A percentile compares a stretch with the other conserved stretches of the same genome.
Conservation (phyloP, 2,888 invertebrate genomes). For the Gortyna flavago region DNA sequence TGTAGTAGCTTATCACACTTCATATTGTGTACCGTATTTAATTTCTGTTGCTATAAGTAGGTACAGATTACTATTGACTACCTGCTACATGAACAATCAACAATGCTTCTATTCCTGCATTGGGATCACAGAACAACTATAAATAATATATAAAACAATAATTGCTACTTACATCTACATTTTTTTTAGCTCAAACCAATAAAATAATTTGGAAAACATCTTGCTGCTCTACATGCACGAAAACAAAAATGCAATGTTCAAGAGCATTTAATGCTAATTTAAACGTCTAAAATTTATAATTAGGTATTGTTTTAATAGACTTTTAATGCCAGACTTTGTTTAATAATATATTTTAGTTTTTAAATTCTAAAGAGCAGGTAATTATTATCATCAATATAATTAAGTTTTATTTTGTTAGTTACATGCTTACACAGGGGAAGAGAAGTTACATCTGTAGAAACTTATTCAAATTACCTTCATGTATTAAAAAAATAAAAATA, state of each 20-base stretch:
- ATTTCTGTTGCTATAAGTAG: background rate
- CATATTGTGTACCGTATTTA: background rate
- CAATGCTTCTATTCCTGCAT: conserved; percentile 4
- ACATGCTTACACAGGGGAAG: conserved; percentile 14
- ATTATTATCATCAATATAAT: conserved; percentile 68
- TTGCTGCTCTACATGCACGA: conserved; percentile 20
- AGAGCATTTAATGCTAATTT: conserved; percentile 75
- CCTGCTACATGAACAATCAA: background rate
- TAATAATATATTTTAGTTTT: conserved; percentile 62
- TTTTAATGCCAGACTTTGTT: conserved; percentile 76
- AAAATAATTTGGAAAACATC: conserved; percentile 5
- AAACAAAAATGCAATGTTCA: conserved; percentile 49
- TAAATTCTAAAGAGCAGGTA: conserved; percentile 68
- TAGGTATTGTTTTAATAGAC: conserved; percentile 71
- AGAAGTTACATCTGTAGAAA: background rate
- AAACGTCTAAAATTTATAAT: conserved; percentile 66
- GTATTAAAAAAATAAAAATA: background rate
- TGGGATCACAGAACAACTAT: conserved; percentile 29
- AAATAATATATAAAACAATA: background rate
- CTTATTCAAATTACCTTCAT: background rate
- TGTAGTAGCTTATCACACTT: background rate
- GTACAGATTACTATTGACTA: too few relatives aligned
- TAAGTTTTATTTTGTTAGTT: conserved; percentile 58
- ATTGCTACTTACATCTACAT: conserved; percentile 27
- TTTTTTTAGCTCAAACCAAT: conserved; percentile 28